Evolutionary conservation across 2,888 invertebrate genomes (phyloP).

Genomic region (Deilephila porcellus): DNA sequence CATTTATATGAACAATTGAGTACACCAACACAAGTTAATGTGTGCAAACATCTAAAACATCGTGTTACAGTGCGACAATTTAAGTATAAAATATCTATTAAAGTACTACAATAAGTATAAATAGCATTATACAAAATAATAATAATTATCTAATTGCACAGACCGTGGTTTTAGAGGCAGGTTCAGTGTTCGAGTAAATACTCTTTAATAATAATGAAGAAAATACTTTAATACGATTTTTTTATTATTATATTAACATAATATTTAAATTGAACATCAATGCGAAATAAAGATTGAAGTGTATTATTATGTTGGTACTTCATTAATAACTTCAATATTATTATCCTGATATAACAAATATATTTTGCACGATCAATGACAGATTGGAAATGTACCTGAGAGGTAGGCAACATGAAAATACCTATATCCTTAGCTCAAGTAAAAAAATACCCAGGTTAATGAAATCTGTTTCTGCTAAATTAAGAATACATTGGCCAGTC

Average conservation of each 20-base stretch:
- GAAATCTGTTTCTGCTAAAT: too few relatives aligned
- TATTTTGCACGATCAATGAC: background rate
- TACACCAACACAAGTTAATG: constrained; percentile 14
- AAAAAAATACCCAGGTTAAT: too few relatives aligned
- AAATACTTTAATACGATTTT: background rate
- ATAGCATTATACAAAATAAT: constrained; percentile 22
- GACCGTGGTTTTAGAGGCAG: constrained; percentile 13
- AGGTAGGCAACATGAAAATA: background rate
- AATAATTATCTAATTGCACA: constrained; percentile 17
- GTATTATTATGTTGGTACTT: background rate
- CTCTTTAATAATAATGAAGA: background rate
- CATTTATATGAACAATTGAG: constrained; percentile 23
- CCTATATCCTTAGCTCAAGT: too few relatives aligned
- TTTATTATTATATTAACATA: background rate
- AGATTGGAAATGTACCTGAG: constrained; percentile 3
- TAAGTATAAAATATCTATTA: constrained; percentile 21
- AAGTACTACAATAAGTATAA: constrained; percentile 22
- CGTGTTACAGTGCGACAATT: constrained; percentile 21
- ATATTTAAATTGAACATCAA: background rate
- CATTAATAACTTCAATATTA: background rate
- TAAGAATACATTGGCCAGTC: too few relatives aligned
- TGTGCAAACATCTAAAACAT: constrained; percentile 16
- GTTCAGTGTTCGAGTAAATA: background rate
- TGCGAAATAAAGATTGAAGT: too few relatives aligned
- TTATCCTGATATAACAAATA: background rate